A percentile compares a stretch with the other conserved stretches of the same genome.
Evolutionary conservation across 2,888 invertebrate species (phyloP).

Genomic region (Cataglyphis livida): DNA sequence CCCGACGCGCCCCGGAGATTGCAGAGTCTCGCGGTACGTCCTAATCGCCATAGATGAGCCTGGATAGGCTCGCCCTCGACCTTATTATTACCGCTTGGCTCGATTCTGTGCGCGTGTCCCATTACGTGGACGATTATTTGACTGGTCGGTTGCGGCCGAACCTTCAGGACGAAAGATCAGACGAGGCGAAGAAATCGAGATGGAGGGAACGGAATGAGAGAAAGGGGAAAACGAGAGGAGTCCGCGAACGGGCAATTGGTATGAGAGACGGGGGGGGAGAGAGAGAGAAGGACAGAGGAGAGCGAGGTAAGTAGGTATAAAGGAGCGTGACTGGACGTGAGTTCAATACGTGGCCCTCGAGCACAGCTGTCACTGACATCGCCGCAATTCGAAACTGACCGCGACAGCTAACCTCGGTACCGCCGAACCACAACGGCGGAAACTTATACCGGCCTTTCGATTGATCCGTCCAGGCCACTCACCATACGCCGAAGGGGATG

Average conservation of each 20-base stretch:
- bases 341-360: slow-evolving; percentile 84
- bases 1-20: slow-evolving; percentile 53
- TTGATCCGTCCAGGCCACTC: slow-evolving; percentile 85
- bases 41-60: slow-evolving; percentile 74
- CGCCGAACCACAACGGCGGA: slow-evolving; percentile 83
- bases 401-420: slow-evolving; percentile 83
- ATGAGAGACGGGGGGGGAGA: slow-evolving; percentile 48
- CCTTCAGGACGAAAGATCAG: slow-evolving; percentile 62
- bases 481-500: slow-evolving; percentile 84
- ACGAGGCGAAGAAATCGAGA: slow-evolving; percentile 69
- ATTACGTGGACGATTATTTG: slow-evolving; percentile 78
- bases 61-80: slow-evolving; percentile 70
- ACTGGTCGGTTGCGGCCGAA: slow-evolving; percentile 60
- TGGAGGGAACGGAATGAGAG: slow-evolving; percentile 53
- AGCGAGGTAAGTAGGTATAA: slow-evolving; percentile 83
- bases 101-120: slow-evolving; percentile 70
- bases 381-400: slow-evolving; percentile 86
- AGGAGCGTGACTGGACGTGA: slow-evolving; percentile 84
- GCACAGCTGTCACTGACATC: slow-evolving; percentile 85
- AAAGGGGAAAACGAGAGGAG: slow-evolving; percentile 40
- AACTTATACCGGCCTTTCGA: slow-evolving; percentile 85
- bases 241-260: slow-evolving; percentile 51
- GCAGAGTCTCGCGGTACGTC: slow-evolving; percentile 70
- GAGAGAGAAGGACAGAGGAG: slow-evolving; percentile 29
- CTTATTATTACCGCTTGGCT: slow-evolving; percentile 73